Percentiles rank a stretch among this genome's conserved stretches.
Evolutionary conservation across 2,888 invertebrate genomes (phyloP).

Genomic region (Melikaiella ostensackeni): DNA sequence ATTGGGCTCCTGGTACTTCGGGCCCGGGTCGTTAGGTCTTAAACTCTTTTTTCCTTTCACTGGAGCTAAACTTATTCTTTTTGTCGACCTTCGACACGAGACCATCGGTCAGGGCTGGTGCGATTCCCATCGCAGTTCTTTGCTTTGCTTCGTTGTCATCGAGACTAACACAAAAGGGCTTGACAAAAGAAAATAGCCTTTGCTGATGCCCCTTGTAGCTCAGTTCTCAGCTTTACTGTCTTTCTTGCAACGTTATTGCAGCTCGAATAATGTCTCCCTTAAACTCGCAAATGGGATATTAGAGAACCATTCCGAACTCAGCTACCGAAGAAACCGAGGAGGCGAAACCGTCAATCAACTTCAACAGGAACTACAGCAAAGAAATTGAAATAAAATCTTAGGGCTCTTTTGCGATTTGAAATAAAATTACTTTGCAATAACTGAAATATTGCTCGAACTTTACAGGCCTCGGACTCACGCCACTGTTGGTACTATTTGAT

Average conservation of each 20-base stretch:
- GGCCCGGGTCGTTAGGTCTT: conserved; percentile 47
- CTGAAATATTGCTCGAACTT: no score
- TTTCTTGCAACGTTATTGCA: conserved; percentile 13
- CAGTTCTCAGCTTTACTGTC: conserved; percentile 18
- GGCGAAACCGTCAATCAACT: conserved; percentile 12
- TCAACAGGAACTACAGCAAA: conserved; percentile 21
- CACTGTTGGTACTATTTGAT: no score
- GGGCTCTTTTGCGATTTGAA: neutral
- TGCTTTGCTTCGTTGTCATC: conserved; percentile 37
- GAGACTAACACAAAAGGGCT: conserved; percentile 10
- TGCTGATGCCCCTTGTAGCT: conserved; percentile 24
- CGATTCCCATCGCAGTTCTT: conserved; percentile 48
- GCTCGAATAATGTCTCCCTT: conserved; percentile 27
- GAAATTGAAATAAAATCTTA: neutral
- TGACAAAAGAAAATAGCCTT: conserved; percentile 35
- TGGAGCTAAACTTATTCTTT: conserved; percentile 42
- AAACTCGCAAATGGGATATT: conserved; percentile 27
- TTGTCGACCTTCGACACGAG: conserved; percentile 53
- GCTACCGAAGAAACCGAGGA: conserved; percentile 29
- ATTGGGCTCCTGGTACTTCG: conserved; percentile 43
- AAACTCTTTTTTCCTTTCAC: conserved; percentile 43
- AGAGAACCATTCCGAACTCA: conserved; percentile 20
- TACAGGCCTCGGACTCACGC: no score
- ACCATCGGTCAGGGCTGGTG: conserved; percentile 58
- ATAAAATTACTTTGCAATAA: neutral